A percentile compares a stretch with the other conserved stretches of the same genome.
Conservation (phyloP, 2,113 vertebrate species). For the Paraplagusia blochii region DNA sequence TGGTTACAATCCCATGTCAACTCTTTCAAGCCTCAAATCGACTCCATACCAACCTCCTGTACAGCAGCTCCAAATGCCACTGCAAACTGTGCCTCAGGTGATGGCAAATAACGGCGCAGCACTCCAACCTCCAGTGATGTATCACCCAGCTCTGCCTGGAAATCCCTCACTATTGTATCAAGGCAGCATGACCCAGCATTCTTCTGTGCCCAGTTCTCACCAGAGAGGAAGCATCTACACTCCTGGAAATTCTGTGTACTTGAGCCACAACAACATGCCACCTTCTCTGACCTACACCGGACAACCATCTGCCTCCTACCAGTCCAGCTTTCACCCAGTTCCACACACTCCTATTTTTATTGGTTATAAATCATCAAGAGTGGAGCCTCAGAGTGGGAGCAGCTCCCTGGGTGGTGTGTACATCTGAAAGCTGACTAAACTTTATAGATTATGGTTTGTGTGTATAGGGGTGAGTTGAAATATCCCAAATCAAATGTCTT, state of each 20-base stretch:
- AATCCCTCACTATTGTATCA: constrained; percentile 40
- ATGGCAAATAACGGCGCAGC: constrained; percentile 18
- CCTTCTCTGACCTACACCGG: constrained; percentile 11
- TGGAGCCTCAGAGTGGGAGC: constrained; percentile 26
- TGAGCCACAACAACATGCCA: constrained; percentile 18
- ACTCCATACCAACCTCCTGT: constrained; percentile 19
- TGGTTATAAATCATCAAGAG: constrained; percentile 42
- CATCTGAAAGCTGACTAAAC: constrained; percentile 37
- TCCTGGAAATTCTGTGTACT: constrained; percentile 37
- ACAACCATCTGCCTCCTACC: constrained; percentile 32
- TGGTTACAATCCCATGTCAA: constrained; percentile 50
- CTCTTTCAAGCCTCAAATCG: constrained; percentile 28
- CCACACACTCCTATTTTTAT: constrained; percentile 59
- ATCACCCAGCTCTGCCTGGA: constrained; percentile 20
- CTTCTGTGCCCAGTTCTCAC: constrained; percentile 24
- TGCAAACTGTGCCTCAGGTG: constrained; percentile 24
- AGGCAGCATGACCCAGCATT: constrained; percentile 10
- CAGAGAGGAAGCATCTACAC: constrained; percentile 30
- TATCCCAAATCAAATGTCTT: too few species aligned
- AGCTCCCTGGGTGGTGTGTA: constrained; percentile 38
- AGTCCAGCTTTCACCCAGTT: constrained; percentile 41
- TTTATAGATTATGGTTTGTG: background rate
- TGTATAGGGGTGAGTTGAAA: too few species aligned
- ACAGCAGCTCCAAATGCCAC: constrained; percentile 3
- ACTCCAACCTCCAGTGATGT: constrained; percentile 23